Evolutionary conservation across 2,113 vertebrate species (phyloP).

Genomic region (Hypocryptadius cinnamomeus): DNA sequence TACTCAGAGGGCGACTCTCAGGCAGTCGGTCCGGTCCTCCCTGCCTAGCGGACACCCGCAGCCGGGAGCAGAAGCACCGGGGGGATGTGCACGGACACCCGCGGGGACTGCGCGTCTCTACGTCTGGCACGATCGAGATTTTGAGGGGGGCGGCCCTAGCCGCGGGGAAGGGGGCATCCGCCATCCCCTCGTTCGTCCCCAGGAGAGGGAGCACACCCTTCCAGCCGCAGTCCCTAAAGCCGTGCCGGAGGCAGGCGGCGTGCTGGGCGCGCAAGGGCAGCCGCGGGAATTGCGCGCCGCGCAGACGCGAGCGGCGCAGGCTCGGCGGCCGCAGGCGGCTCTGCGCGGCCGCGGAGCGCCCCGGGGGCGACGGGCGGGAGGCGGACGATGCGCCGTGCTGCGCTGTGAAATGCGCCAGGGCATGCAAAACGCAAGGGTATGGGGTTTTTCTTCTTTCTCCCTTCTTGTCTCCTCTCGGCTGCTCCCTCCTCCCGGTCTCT

Average conservation of each 20-base stretch:
- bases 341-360: slow-evolving; percentile 22
- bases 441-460: fast-evolving
- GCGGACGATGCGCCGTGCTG: background rate
- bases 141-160: background rate
- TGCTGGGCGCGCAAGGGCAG: background rate
- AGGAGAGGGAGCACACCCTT: background rate
- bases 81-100: background rate
- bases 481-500: background rate
- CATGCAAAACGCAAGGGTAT: background rate
- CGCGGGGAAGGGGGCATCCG: no score
- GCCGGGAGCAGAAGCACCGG: background rate
- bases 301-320: background rate
- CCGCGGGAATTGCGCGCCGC: background rate
- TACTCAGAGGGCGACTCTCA: background rate
- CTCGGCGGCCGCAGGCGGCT: background rate
- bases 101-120: background rate
- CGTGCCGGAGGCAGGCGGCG: background rate
- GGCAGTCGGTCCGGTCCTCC: background rate
- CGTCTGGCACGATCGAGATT: background rate
- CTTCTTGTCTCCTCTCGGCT: background rate
- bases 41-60: background rate
- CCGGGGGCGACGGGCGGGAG: background rate
- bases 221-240: background rate
- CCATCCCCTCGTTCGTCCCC: background rate
- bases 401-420: background rate